Base-by-base conservation (phyloP, 1,140 invertebrate genomes). In the Gryon sp. region DNA sequence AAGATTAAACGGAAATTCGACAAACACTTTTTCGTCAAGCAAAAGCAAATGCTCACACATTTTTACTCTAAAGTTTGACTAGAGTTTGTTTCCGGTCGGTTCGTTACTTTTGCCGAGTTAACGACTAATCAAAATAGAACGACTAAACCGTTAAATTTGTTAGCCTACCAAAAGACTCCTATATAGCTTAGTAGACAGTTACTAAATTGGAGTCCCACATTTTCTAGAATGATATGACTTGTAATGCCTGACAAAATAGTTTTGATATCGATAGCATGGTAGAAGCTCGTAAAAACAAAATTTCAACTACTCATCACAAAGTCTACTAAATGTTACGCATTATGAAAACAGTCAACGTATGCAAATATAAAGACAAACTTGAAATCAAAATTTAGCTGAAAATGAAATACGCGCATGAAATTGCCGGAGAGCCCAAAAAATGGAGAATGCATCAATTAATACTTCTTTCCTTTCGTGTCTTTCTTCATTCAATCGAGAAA, bases 381-480 rank as follows among this genome's bases (percentile, higher is more conserved):
- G 9, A 48, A 34, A 45, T 12, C 7, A 53, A 20, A 52, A 2
- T 43, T 30, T 50, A 30, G 46, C 70, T 53, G 19, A 60, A 65
- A 52, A n/a, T 43, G 43, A 59, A 52, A 59, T 65, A 45, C 63
- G 57, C 62, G 76, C 68, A 78, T 78, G 68, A 70, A 70, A 72
- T 76, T 80, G 78, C 80, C 80, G 80, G 79, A 76, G 80, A 65
- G 80, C 79, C 79, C 75, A 80, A 36, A 76, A 62, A 62, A 72
- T n/a, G 8, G 26, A 19, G 32, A 68, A 74, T 78, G 68, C 45
- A 73, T 28, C 38, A 43, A 45, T 7, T 1, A 24, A 20, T 41
- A 7, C 16, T 16, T 40, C 18, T 40, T 45, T 34, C 2, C 1
- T 28, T 19, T 6, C 26, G 9, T 41, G 16, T 57, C 19, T 28